Percentiles rank a stretch among this genome's conserved stretches.
These are phyloP conservation scores for Acrocephalus arundinaceus DNA, from an alignment of 2,113 vertebrate genomes.

Conservation along the genomic window DNA sequence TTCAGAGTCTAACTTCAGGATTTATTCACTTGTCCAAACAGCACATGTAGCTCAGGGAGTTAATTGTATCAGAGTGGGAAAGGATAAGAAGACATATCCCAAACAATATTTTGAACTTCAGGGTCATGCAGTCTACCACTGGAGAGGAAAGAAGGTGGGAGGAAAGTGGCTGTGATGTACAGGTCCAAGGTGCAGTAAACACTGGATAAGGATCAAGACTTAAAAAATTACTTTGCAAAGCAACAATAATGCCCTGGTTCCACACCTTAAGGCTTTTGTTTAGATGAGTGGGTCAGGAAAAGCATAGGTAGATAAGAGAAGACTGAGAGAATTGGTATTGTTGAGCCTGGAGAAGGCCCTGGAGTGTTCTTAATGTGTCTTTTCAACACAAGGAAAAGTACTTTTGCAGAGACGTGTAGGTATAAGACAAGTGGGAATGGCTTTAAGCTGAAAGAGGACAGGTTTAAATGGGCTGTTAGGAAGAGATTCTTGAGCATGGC, in stretches of 20 bases:
- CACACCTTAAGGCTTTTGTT: background rate
- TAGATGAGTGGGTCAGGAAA: background rate
- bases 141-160: background rate
- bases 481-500: background rate
- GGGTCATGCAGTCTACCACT: background rate
- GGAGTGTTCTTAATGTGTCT: background rate
- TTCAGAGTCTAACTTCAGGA: conserved; percentile 51
- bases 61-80: background rate
- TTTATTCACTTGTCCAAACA: conserved; percentile 44
- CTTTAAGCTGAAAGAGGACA: background rate
- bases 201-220: background rate
- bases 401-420: background rate
- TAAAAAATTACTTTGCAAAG: background rate
- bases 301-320: background rate
- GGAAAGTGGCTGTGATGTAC: background rate
- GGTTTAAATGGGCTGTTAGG: background rate
- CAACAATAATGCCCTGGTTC: background rate
- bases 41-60: background rate
- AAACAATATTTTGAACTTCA: background rate
- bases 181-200: accelerated
- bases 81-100: background rate
- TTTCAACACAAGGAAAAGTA: background rate
- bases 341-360: background rate
- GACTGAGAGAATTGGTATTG: background rate
- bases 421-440: background rate